These are phyloP conservation scores for Alosa alosa DNA, from an alignment of 2,113 vertebrate genomes.

Conservation along the genomic window DNA sequence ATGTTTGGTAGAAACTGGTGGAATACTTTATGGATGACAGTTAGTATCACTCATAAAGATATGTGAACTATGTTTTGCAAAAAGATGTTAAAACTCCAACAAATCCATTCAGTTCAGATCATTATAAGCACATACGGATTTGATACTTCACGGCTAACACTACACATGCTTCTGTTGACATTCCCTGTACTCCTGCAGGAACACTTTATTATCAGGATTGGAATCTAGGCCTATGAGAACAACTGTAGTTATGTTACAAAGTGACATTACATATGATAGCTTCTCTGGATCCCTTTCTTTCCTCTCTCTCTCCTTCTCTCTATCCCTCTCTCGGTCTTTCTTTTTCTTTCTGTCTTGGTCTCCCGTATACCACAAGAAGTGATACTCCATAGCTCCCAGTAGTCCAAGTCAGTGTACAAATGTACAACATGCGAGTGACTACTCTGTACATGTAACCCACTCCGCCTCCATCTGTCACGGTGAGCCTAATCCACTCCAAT, in stretches of 20 bases:
- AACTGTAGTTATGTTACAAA: background rate
- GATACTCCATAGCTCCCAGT: background rate
- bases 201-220: background rate
- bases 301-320: constrained; percentile 38
- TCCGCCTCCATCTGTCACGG: constrained; percentile 69
- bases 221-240: background rate
- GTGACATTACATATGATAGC: background rate
- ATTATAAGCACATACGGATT: background rate
- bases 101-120: background rate
- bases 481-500: constrained; percentile 71
- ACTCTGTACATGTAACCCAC: constrained; percentile 63
- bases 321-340: constrained; percentile 45
- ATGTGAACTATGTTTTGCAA: background rate
- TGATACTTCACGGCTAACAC: background rate
- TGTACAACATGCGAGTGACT: constrained; percentile 62
- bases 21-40: background rate
- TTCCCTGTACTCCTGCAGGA: background rate
- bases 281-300: background rate
- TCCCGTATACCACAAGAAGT: constrained; percentile 30
- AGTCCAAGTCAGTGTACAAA: constrained; percentile 38
- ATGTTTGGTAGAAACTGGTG: background rate
- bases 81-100: background rate
- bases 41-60: background rate
- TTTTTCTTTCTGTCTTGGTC: constrained; percentile 45
- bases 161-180: background rate